Base-by-base conservation (phyloP, 2,888 invertebrate species). In the Lithophane ornitopus region DNA sequence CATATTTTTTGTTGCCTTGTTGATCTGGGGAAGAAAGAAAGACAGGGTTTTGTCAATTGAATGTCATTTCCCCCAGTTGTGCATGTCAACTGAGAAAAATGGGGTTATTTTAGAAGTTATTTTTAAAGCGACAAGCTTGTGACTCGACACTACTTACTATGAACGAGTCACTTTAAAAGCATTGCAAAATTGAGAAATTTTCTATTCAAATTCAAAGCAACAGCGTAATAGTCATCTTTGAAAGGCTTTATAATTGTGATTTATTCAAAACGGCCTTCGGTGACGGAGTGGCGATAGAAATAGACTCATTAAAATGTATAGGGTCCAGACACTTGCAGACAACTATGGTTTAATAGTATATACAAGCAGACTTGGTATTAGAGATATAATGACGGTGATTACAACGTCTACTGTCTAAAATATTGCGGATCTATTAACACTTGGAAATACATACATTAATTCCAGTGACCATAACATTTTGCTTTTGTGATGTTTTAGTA, bases 1-100 rank as follows among this genome's bases (percentile, higher is more conserved):
- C 88, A 87, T 87, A 75, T 87, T 87, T 87, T 87, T 87, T 87
- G 87, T 87, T 87, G 77, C 88, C 87, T 76, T 87, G 87, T 80
- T 85, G 87, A 87, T 87, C 87, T 87, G 87, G 82, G 87, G 80
- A 87, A 87, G 88, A 87, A 84, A 87, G 84, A 86, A 81, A 87
- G 81, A 86, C 76, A 86, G 77, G 76, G 73, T 88, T 80, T 68
- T 74, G 87, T 87, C 86, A 87, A 82, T 82, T 84, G 68, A 63
- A 61, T 82, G 80, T 76, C 82, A 84, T 87, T 87, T 77, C 73
- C 70, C 78, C 59, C 73, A 78, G 87, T 76, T 85, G 84, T 71
- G 70, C 76, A 34, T 12, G 70, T 71, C 81, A 85, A 84, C 84
- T 75, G 78, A 79, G 61, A 44, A 69, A 81, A 85, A 85, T 87